phyloP scores from a whole-genome alignment of 2,888 invertebrate species.

The Parthenolecanium corni region DNA sequence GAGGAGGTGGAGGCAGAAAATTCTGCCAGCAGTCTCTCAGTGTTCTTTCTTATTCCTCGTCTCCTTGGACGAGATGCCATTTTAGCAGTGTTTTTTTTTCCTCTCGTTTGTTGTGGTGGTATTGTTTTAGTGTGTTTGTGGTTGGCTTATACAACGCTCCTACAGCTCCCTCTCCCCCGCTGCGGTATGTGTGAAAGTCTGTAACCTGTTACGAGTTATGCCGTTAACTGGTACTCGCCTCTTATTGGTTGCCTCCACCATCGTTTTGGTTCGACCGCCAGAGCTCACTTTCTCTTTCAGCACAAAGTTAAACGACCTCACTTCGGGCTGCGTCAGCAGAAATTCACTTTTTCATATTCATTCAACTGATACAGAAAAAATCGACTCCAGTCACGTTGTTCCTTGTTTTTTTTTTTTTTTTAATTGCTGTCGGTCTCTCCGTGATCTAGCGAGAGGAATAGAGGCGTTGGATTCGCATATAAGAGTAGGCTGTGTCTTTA shows the following conservation, averaged over 20 bases:
- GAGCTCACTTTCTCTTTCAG: constrained; percentile 25
- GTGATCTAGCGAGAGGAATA: no score
- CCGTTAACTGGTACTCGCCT: constrained; percentile 22
- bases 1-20: background rate
- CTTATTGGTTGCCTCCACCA: constrained; percentile 11
- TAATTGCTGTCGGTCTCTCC: no score
- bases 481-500: no score
- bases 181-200: constrained; percentile 20
- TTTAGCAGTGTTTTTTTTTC: background rate
- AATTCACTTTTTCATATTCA: constrained; percentile 8
- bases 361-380: no score
- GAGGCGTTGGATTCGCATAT: no score
- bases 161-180: background rate
- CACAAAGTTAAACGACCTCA: constrained; percentile 21
- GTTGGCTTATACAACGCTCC: background rate
- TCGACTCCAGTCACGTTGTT: no score
- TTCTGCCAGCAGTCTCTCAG: background rate
- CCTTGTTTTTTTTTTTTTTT: no score
- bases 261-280: constrained; percentile 9
- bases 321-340: constrained; percentile 9
- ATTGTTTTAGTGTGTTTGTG: background rate
- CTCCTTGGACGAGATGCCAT: no score
- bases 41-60: no score
- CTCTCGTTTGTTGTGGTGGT: background rate
- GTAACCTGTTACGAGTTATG: constrained; percentile 23